These are phyloP conservation scores for Augochlorella aurata DNA, from an alignment of 2,888 invertebrate species.

Conservation along the genomic window DNA sequence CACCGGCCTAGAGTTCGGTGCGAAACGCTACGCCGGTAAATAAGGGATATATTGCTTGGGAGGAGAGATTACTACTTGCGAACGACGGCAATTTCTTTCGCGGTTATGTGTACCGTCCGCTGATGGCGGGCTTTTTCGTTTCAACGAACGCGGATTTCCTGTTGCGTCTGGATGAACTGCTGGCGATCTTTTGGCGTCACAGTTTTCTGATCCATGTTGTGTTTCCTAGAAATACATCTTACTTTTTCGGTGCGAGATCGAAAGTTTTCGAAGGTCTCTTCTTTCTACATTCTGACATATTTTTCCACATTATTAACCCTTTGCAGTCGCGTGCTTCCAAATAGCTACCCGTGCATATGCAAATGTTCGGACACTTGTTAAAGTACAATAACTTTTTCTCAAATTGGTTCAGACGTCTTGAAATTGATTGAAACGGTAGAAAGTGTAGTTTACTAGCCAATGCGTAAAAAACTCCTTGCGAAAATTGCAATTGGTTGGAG, in stretches of 20 bases:
- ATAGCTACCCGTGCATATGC: too few relatives aligned
- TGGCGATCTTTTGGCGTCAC: slow-evolving; percentile 10
- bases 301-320: background rate
- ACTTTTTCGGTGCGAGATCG: background rate
- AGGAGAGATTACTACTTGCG: slow-evolving; percentile 63
- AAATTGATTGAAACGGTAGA: too few relatives aligned
- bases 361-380: too few relatives aligned
- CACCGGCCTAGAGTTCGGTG: slow-evolving; percentile 53
- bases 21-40: slow-evolving; percentile 59
- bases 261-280: background rate
- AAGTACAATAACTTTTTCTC: too few relatives aligned
- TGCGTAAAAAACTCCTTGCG: too few relatives aligned
- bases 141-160: slow-evolving; percentile 58
- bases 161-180: slow-evolving; percentile 20
- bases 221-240: background rate
- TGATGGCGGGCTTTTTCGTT: slow-evolving; percentile 58
- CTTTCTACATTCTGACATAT: background rate
- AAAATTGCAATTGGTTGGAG: too few relatives aligned
- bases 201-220: background rate
- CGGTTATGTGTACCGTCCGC: slow-evolving; percentile 64
- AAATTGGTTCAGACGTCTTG: too few relatives aligned
- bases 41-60: slow-evolving; percentile 65
- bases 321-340: background rate
- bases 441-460: too few relatives aligned
- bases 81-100: slow-evolving; percentile 67